A percentile compares a stretch with the other conserved stretches of the same genome.
Evolutionary conservation across 2,113 vertebrate genomes (phyloP).

Genomic region (Otocyon megalotis): DNA sequence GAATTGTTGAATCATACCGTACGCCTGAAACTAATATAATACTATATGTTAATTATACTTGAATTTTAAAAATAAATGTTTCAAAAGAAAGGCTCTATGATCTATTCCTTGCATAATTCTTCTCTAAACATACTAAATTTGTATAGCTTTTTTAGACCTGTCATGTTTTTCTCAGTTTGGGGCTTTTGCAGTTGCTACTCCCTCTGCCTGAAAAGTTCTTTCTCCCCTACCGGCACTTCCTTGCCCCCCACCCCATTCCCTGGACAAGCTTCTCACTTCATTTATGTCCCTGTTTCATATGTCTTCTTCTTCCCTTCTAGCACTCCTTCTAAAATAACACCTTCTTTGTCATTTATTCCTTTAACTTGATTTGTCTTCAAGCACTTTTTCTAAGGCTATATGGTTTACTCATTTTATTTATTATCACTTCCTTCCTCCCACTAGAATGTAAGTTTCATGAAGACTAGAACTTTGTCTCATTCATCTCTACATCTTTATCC

Average conservation of each 20-base stretch:
- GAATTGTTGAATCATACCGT: background rate
- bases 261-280: background rate
- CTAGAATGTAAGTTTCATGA: background rate
- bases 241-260: background rate
- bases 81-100: constrained; percentile 9
- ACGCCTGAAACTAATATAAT: background rate
- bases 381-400: background rate
- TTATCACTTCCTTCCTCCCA: background rate
- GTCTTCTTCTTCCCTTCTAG: background rate
- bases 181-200: background rate
- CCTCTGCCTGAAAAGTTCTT: constrained; percentile 3
- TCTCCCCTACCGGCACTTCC: background rate
- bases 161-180: background rate
- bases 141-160: background rate
- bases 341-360: background rate
- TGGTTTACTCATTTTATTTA: constrained; percentile 19
- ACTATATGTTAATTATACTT: background rate
- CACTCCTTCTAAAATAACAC: background rate
- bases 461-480: constrained; percentile 10
- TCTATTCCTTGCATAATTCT: background rate
- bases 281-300: background rate
- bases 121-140: background rate
- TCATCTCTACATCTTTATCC: background rate
- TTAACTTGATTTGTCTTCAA: constrained; percentile 25
- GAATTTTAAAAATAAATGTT: background rate